Evolutionary conservation across 2,888 invertebrate species (phyloP), one percentile per base, ranked within the genome.

Genomic region (Tetanocera ferruginea): DNA sequence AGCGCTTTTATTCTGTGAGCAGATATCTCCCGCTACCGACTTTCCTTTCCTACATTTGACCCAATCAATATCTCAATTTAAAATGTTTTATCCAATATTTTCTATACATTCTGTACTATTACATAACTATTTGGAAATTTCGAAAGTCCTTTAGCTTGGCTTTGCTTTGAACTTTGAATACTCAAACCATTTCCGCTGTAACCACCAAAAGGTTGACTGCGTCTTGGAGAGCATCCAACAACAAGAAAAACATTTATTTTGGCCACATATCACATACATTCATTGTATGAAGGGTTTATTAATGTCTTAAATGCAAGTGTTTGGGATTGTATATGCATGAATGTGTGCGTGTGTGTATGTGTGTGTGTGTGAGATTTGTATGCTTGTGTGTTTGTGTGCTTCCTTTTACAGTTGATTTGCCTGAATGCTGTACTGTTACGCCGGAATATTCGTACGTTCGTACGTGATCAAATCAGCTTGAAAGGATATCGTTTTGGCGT

Each of bases 401-500:
- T 73, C 37, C 78, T 74, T 74, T 73, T 74, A 76, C 74, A 77
- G 83, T 86, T 87, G 86, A 86, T 87, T 86, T 85, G 84, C 83
- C 84, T 86, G 85, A 86, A 86, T 86, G 85, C 86, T 71, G 55
- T 76, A 23, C 60, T 52, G 67, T 23, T 23, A 51, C 55, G 81
- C 85, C 84, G 84, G 83, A 87, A 86, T 85, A 87, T 83, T 84
- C 84, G 84, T 86, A 85, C 81, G 80, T 85, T 84, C 83, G 89
- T 89, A 89, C 89, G 89, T 89, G 89, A 89, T 89, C 89, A 89
- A 89, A 89, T 89, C 89, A 89, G 89, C 86, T 88, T 89, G 88
- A 89, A 89, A 89, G 89, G 88, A 81, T 83, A 80, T 80, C 78
- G 77, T 72, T 80, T 76, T 55, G 64, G 52, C 60, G 37, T 76